Evolutionary conservation across 2,888 invertebrate species (phyloP).

Genomic region (Pinctada fucata): DNA sequence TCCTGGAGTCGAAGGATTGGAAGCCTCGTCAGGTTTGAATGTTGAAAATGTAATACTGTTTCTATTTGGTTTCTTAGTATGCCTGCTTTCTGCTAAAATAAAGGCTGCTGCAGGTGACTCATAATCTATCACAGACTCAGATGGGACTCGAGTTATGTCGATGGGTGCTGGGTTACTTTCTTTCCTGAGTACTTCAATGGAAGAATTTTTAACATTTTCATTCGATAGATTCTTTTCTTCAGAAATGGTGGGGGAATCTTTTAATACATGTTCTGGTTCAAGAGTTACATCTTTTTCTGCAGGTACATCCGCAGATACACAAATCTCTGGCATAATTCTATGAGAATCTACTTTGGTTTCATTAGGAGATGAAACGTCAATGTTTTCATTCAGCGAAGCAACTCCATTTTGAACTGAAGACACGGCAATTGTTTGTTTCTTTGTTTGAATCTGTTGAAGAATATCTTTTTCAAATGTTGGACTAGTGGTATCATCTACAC

Average conservation of each 20-base stretch:
- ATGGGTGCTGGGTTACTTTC: neutral
- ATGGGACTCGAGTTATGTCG: neutral
- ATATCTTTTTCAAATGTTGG: slow-evolving; percentile 68
- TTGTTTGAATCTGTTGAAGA: slow-evolving; percentile 50
- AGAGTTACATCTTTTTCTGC: neutral
- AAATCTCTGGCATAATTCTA: neutral
- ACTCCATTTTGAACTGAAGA: neutral
- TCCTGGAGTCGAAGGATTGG: slow-evolving; percentile 38
- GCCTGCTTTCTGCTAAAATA: slow-evolving; percentile 44
- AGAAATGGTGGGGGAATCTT: too few species aligned
- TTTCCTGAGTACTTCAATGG: slow-evolving; percentile 1
- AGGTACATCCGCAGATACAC: neutral
- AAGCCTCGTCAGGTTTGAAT: slow-evolving; percentile 52
- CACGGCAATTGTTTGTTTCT: neutral
- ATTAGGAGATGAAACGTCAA: neutral
- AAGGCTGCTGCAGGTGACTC: slow-evolving; percentile 59
- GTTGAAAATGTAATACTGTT: slow-evolving; percentile 54
- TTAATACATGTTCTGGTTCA: neutral
- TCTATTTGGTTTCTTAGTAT: slow-evolving; percentile 40
- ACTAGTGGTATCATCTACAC: slow-evolving; percentile 75
- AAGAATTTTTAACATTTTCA: neutral
- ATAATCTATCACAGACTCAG: slow-evolving; percentile 20
- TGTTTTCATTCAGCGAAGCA: neutral
- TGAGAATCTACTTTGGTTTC: neutral
- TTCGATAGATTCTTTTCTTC: neutral